Base-by-base conservation (phyloP, 2,888 invertebrate genomes). In the Atethmia centrago region DNA sequence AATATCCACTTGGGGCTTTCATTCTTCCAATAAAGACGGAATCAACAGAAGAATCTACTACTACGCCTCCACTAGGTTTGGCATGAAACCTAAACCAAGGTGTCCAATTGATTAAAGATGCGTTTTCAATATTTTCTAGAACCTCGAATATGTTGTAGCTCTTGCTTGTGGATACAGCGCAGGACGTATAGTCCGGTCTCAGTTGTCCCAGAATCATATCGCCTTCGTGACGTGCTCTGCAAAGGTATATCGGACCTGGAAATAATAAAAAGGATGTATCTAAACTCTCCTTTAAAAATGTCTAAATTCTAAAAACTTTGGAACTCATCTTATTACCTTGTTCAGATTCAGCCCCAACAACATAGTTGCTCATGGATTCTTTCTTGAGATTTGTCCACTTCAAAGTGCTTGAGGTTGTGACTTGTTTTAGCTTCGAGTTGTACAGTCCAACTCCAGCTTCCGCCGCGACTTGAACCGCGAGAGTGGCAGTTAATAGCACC, bases 381-480 rank as follows among this genome's bases (percentile, higher is more conserved):
- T 92, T 93, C 81, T 92, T 94, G 66, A 93, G 87, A 80, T 97
- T 97, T 68, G 97, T 96, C 98, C 98, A 98, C 89, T 97, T 97
- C 68, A 98, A 96, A 0, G 98, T 98, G 88, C 98, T 98, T 12
- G 98, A 98, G 8, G 98, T 98, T 70, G 98, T 96, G 72, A 97
- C 96, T 92, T 98, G 98, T 78, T 97, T 97, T 77, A 97, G 92
- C 89, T 89, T 95, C 67, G 95, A 90, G 82, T 95, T 95, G 87
- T 92, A 95, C 19, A 96, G 88, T 14, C 95, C 95, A 40, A 94
- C 96, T 47, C 93, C 92, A 58, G 92, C 90, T 74, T 95, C 95
- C 12, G 93, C 90, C 62, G 92, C 78, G 1, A 88, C 92, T 68
- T 93, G 88, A 49, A 91, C 90, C 66, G 93, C 93, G 71, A 96